Base-by-base conservation (phyloP, 2,888 invertebrate species). In the Drosophila robusta region DNA sequence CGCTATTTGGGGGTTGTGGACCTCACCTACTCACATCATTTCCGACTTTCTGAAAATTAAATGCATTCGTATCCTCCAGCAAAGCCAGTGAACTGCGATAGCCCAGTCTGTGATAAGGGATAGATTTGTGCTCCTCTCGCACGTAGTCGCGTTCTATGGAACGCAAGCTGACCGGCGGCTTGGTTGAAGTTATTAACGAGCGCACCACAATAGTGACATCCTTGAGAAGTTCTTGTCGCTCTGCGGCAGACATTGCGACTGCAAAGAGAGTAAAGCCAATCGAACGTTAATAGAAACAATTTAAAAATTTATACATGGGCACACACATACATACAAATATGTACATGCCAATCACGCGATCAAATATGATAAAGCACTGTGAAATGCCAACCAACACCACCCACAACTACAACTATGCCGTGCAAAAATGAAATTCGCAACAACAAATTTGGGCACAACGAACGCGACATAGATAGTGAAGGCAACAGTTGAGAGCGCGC, bases 51-150 rank as follows among this genome's bases (percentile, higher is more conserved):
- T 92, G 92, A n/a, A 92, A 92, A 8, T 93, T 91, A 79, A 93
- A 93, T 82, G 95, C 93, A 29, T 94, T 93, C 11, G 95, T 94
- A 16, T 94, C 93, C 70, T 93, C 93, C 36, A 96, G 92, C 69
- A 96, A 93, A 38, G 94, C 94, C 65, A 95, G 94, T 8, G 95
- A 90, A 8, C 92, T 92, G 39, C 91, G 83, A 90, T 93, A 95
- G 5, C 95, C 95, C 58, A 95, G 91, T 76, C 93, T 93, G 63
- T 91, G 92, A 80, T 92, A 95, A 6, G 95, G 95, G 78, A 96
- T 94, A 76, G 92, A 92, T 87, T 93, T 93, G 26, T 95, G 95
- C 89, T 95, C 94, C 26, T 96, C 90, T 75, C 93, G 93, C 52
- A 90, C 91, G 90, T 95, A 96, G 85, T 96, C 96, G 46, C 93